Evolutionary conservation across 2,113 vertebrate species (phyloP).

Genomic region (Tragulus kanchil): DNA sequence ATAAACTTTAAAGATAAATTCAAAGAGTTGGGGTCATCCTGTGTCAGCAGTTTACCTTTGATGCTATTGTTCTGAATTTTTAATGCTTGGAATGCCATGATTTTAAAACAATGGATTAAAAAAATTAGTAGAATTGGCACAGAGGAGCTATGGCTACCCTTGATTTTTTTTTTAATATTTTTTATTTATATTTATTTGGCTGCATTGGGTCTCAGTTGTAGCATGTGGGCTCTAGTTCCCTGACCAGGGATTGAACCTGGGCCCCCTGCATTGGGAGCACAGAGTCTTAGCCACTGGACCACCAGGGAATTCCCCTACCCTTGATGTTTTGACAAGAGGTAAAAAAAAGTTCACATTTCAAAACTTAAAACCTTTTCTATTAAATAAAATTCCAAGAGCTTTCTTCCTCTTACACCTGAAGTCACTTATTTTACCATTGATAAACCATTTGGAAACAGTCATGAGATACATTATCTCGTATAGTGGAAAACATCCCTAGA

Average conservation of each 20-base stretch:
- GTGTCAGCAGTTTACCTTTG: neutral
- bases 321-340: neutral
- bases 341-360: conserved; percentile 19
- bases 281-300: too few species aligned
- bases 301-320: too few species aligned
- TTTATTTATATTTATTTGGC: too few species aligned
- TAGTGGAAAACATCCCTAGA: neutral
- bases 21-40: neutral
- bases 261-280: too few species aligned
- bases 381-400: conserved; percentile 40
- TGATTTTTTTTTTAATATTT: too few species aligned
- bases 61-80: conserved; percentile 16
- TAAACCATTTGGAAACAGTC: neutral
- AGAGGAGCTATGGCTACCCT: neutral
- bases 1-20: neutral
- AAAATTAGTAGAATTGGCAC: neutral
- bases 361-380: conserved; percentile 25
- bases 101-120: conserved; percentile 35
- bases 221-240: too few species aligned
- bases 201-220: too few species aligned
- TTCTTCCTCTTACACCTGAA: neutral
- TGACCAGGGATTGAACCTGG: too few species aligned
- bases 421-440: conserved; percentile 21
- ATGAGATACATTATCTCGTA: neutral
- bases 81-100: neutral